These are phyloP conservation scores for Scaptomyza montana DNA, from an alignment of 1,140 invertebrate species.

Conservation along the genomic window DNA sequence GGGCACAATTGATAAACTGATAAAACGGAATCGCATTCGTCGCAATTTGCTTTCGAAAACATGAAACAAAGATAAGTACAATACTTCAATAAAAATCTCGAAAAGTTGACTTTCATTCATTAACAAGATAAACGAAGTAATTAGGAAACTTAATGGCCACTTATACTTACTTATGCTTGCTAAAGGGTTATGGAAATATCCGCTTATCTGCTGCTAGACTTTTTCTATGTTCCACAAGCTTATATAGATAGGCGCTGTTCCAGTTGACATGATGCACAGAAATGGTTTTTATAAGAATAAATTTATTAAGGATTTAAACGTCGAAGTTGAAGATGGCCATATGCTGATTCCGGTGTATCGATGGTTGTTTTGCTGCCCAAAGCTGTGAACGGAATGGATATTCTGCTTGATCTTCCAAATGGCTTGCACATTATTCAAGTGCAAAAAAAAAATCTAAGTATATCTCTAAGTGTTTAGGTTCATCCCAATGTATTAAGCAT, in stretches of 20 bases:
- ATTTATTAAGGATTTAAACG: too few species aligned
- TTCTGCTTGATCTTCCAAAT: not conserved
- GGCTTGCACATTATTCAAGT: not conserved
- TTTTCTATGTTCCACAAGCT: not conserved
- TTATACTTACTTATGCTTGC: too few species aligned
- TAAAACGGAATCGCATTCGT: too few species aligned
- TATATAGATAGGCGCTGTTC: not conserved
- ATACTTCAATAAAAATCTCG: not conserved
- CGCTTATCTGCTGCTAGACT: not conserved
- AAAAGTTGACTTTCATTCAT: not conserved
- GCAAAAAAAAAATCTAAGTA: too few species aligned
- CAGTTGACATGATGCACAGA: too few species aligned
- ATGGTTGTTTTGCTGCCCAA: not conserved
- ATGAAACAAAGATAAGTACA: not conserved
- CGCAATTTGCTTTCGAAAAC: too few species aligned
- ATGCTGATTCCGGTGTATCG: not conserved
- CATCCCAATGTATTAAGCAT: too few species aligned
- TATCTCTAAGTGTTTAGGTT: too few species aligned
- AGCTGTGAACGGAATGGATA: not conserved
- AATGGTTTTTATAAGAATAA: too few species aligned
- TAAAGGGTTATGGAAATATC: not conserved
- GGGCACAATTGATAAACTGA: not conserved
- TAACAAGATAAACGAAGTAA: not conserved
- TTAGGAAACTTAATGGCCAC: not conserved
- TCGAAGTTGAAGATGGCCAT: not conserved